A percentile compares a stretch with the other conserved stretches of the same genome.
Evolutionary conservation across 2,113 vertebrate genomes (phyloP).

Genomic region (Hippocampus comes): DNA sequence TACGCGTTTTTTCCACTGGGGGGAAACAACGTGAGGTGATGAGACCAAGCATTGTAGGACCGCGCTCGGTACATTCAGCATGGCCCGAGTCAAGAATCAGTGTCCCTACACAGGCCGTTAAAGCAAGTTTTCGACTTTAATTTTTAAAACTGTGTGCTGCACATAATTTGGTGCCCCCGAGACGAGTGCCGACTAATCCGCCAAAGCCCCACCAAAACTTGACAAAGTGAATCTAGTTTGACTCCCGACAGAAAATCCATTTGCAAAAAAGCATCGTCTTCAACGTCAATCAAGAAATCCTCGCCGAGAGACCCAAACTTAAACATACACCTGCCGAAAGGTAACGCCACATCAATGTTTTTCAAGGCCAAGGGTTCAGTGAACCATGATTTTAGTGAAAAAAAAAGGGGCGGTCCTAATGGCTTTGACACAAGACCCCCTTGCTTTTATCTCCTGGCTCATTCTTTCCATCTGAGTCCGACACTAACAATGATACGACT

Average conservation of each 20-base stretch:
- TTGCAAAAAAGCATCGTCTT: background rate
- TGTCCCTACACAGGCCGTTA: no score
- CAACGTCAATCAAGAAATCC: background rate
- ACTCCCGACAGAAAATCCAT: no score
- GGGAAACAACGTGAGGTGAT: background rate
- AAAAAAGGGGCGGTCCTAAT: slow-evolving; percentile 16
- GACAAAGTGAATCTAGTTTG: no score
- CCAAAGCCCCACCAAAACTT: no score
- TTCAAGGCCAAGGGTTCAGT: slow-evolving; percentile 22
- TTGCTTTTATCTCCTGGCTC: slow-evolving; percentile 42
- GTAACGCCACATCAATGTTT: background rate
- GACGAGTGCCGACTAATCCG: no score
- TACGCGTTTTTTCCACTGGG: background rate
- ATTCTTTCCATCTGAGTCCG: slow-evolving; percentile 39
- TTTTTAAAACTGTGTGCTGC: no score
- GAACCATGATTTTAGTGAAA: slow-evolving; percentile 23
- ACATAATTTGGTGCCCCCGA: no score
- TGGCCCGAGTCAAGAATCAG: background rate
- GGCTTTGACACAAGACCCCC: slow-evolving; percentile 28
- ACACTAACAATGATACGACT: slow-evolving; percentile 19
- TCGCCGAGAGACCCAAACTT: background rate
- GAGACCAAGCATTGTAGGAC: background rate
- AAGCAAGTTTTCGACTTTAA: no score
- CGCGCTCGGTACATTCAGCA: background rate
- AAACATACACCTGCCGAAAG: background rate